phyloP scores from a whole-genome alignment of 1,140 invertebrate species.

The Drosophila micromelanica region DNA sequence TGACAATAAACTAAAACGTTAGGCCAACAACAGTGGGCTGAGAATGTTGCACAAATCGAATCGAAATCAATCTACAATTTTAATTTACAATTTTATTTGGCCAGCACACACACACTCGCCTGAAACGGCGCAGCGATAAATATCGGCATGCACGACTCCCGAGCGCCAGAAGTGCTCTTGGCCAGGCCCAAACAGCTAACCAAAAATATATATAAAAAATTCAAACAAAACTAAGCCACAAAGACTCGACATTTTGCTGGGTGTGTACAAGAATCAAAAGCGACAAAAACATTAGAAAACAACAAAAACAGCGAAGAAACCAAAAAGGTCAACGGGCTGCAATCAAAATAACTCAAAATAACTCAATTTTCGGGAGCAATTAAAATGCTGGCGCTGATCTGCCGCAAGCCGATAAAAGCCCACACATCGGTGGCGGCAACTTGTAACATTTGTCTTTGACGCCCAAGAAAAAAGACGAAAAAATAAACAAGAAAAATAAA shows the following conservation, averaged over 20 bases:
- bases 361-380: slow-evolving; percentile 81
- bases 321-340: slow-evolving; percentile 77
- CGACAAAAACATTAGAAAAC: slow-evolving; percentile 1
- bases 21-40: slow-evolving; percentile 28
- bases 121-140: slow-evolving; percentile 66
- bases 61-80: slow-evolving; percentile 79
- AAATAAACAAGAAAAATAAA: not conserved
- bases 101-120: slow-evolving; percentile 24
- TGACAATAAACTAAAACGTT: slow-evolving; percentile 40
- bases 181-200: slow-evolving; percentile 41
- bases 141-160: slow-evolving; percentile 72
- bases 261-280: slow-evolving; percentile 54
- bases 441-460: slow-evolving; percentile 56
- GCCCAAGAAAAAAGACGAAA: slow-evolving; percentile 6
- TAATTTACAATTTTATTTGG: slow-evolving; percentile 73
- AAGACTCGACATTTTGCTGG: slow-evolving; percentile 65
- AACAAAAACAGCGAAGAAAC: slow-evolving; percentile 2
- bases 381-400: slow-evolving; percentile 67
- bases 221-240: slow-evolving; percentile 18
- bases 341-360: slow-evolving; percentile 79
- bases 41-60: slow-evolving; percentile 45
- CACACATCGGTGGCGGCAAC: slow-evolving; percentile 69
- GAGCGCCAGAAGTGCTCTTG: slow-evolving; percentile 66
- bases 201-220: not conserved
- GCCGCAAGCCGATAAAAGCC: slow-evolving; percentile 49